Evolutionary conservation across 2,888 invertebrate species (phyloP), one percentile per base, ranked within the genome.

Genomic region (Agrilus mali): DNA sequence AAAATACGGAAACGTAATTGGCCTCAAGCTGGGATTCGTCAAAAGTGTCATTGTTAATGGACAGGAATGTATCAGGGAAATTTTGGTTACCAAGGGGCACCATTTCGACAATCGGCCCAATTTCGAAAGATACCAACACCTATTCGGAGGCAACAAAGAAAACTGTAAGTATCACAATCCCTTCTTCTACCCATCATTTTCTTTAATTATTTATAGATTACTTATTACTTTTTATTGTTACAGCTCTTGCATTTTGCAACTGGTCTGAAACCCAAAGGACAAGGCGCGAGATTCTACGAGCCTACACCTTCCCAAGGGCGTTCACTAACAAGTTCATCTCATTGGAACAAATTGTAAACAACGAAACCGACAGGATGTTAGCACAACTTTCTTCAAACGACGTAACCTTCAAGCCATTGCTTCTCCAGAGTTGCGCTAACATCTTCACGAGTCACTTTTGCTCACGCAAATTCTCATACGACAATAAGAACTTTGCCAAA

Each of bases 171-270:
- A 49, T 10, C 34, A 8, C 4, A 12, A 3, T 33, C 12, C 33
- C 31, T 33, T 13, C 15, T 44, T 34, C 13, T 32, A 20, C 7
- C 3, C 7, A 20, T 20, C 2, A 12, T 16, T 7, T 7, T 6
- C 13, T n/a, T 7, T 14, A 38, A 20, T 13, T 10, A 41, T 12
- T 12, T 38, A 1, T 13, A 8, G 20, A 40, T 36, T 36, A 33
- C 20, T 31, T 35, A 17, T 13, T 33, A 20, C 20, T 45, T 31
- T 33, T 39, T 39, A 53, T 50, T 49, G 42, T 62, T 61, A 2
- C 59, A 80, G 80, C 80, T 43, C 61, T 81, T 51, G 80, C 80
- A n/a, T 77, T 81, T 54, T 79, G 79, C 59, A 72, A 80, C 57
- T 81, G 79, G 78, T 79, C 79, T 7, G 72, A 74, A 12, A 61